Evolutionary conservation across 1,140 invertebrate genomes (phyloP).

Genomic region (Conus betulinus): DNA sequence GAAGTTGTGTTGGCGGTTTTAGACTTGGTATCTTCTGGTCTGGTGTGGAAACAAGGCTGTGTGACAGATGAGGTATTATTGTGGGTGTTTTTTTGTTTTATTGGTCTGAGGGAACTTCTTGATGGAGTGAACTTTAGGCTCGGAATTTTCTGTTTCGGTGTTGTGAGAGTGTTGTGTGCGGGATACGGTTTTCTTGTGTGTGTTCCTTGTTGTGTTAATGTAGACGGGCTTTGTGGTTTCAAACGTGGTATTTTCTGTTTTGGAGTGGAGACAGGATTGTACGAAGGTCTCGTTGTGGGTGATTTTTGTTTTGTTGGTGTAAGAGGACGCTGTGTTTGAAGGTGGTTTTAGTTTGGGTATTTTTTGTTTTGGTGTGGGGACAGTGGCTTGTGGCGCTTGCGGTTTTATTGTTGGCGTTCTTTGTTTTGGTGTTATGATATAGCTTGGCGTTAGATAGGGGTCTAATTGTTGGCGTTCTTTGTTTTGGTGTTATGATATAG

Average conservation of each 20-base stretch:
- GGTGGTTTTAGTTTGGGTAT: neutral
- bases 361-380: neutral
- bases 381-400: neutral
- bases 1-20: too few relatives aligned
- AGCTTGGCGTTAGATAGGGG: neutral
- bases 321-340: neutral
- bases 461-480: too few relatives aligned
- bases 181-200: too few relatives aligned
- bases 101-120: too few relatives aligned
- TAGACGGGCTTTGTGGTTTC: neutral
- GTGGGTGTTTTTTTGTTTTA: neutral
- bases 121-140: too few relatives aligned
- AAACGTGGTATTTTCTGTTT: neutral
- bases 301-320: neutral
- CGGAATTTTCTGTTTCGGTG: neutral
- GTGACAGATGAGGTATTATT: neutral
- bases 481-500: too few relatives aligned
- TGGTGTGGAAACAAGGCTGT: neutral
- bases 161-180: neutral
- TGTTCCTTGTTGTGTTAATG: neutral
- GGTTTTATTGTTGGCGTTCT: neutral
- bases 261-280: neutral
- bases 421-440: neutral
- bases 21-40: neutral
- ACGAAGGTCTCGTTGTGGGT: neutral